Evolutionary conservation across 1,140 invertebrate genomes (phyloP).

Genomic region (Lepidurus packardi): DNA sequence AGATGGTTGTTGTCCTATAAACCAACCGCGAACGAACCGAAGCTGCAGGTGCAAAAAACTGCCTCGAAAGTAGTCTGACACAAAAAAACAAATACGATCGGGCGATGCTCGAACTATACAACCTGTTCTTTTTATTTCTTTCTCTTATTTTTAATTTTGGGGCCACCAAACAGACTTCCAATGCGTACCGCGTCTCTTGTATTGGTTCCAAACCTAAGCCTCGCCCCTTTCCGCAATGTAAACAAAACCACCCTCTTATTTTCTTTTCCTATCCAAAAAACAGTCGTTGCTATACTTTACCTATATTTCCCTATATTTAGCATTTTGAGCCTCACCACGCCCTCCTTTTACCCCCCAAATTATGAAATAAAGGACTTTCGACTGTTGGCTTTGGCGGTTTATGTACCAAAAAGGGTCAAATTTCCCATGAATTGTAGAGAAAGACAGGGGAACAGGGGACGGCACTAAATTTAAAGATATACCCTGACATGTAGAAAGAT

Average conservation of each 20-base stretch:
- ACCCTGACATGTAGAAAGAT: too few species aligned
- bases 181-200: neutral
- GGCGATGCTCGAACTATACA: neutral
- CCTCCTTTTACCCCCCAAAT: too few species aligned
- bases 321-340: too few species aligned
- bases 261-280: neutral
- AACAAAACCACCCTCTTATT: neutral
- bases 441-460: too few species aligned
- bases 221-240: neutral
- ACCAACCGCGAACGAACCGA: conserved; percentile 9
- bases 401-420: too few species aligned
- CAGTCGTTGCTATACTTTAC: too few species aligned
- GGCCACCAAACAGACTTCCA: neutral
- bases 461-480: too few species aligned
- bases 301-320: too few species aligned
- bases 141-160: neutral
- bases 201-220: neutral
- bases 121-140: neutral
- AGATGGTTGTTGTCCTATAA: neutral
- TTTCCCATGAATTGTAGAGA: too few species aligned
- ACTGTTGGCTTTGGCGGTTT: too few species aligned
- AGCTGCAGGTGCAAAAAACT: conserved; percentile 16
- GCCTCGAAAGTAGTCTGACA: conserved; percentile 13
- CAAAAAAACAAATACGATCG: conserved; percentile 13
- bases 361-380: too few species aligned